Evolutionary conservation across 2,113 vertebrate species (phyloP).

Genomic region (Nyctereutes procyonoides): DNA sequence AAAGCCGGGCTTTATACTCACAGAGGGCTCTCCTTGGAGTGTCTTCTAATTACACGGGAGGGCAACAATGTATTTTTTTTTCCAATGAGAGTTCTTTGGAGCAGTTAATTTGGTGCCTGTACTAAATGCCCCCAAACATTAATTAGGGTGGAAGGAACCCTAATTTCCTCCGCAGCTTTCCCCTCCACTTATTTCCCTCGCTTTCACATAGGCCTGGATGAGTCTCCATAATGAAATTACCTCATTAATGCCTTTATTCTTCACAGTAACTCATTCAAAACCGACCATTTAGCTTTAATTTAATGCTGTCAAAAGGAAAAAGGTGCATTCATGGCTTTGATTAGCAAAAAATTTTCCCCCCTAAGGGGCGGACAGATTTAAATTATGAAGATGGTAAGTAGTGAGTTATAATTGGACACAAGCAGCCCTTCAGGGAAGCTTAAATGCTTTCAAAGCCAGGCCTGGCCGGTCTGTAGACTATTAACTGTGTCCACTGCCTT

Average conservation of each 20-base stretch:
- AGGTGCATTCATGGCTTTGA: constrained; percentile 90
- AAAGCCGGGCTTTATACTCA: constrained; percentile 94
- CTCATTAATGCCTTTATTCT: constrained; percentile 96
- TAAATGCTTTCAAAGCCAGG: constrained; percentile 92
- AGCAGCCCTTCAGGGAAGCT: constrained; percentile 96
- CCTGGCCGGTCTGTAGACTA: constrained; percentile 88
- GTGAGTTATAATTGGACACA: constrained; percentile 99
- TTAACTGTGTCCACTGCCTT: constrained; percentile 93
- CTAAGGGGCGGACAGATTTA: constrained; percentile 93
- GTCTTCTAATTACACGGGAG: constrained; percentile 95
- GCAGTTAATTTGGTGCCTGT: constrained; percentile 98
- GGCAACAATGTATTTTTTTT: constrained; percentile 96
- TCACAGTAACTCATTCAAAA: constrained; percentile 95
- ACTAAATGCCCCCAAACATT: constrained; percentile 95
- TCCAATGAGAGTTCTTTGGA: constrained; percentile 94
- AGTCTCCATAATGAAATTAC: constrained; percentile 97
- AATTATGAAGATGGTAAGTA: constrained; percentile 97
- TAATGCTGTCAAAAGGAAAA: constrained; percentile 92
- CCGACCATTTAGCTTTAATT: constrained; percentile 94
- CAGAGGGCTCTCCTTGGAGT: constrained; percentile 94
- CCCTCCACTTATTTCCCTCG: constrained; percentile 91
- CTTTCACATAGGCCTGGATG: constrained; percentile 92
- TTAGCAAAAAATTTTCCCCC: constrained; percentile 86
- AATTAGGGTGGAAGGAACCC: constrained; percentile 98
- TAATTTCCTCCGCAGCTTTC: constrained; percentile 94